phyloP scores from a whole-genome alignment of 2,888 invertebrate genomes.

The Ephialtes manifestator region DNA sequence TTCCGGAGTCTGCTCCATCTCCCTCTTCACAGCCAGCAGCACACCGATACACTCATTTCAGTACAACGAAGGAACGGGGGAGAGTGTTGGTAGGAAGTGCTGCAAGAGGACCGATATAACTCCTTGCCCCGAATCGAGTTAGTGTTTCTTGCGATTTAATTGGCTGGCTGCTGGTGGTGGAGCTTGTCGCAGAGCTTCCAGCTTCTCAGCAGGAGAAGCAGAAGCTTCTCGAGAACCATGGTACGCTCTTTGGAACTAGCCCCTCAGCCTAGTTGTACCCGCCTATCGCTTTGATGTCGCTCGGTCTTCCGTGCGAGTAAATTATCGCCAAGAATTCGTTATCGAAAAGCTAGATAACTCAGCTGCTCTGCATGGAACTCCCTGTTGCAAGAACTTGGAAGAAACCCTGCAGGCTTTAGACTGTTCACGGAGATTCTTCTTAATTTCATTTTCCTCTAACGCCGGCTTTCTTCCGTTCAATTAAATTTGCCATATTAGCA shows the following conservation, averaged over 20 bases:
- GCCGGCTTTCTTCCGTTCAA: slow-evolving; percentile 10
- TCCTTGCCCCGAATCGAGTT: slow-evolving; percentile 71
- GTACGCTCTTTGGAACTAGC: slow-evolving; percentile 49
- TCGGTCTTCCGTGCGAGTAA: slow-evolving; percentile 69
- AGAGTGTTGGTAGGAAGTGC: slow-evolving; percentile 25
- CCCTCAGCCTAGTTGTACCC: slow-evolving; percentile 48
- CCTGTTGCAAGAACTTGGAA: slow-evolving; percentile 13
- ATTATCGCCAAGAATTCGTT: slow-evolving; percentile 70
- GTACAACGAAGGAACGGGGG: neutral
- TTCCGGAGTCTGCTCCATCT: slow-evolving; percentile 29
- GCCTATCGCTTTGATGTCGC: slow-evolving; percentile 70
- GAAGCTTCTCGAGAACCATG: slow-evolving; percentile 55
- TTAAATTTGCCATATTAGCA: slow-evolving; percentile 9
- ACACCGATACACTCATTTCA: slow-evolving; percentile 55
- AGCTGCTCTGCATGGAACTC: neutral
- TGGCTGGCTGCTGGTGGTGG: slow-evolving; percentile 62
- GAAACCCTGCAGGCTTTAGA: slow-evolving; percentile 7
- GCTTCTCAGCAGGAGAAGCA: slow-evolving; percentile 46
- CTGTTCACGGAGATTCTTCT: slow-evolving; percentile 13
- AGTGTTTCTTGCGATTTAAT: slow-evolving; percentile 73
- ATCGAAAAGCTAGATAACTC: slow-evolving; percentile 57
- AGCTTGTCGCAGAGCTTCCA: slow-evolving; percentile 47
- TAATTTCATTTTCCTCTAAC: slow-evolving; percentile 11
- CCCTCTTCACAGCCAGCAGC: slow-evolving; percentile 29
- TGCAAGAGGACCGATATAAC: slow-evolving; percentile 68